Evolutionary conservation across 2,888 invertebrate genomes (phyloP), one percentile per base, ranked within the genome.

Genomic region (Oscheius sp.): DNA sequence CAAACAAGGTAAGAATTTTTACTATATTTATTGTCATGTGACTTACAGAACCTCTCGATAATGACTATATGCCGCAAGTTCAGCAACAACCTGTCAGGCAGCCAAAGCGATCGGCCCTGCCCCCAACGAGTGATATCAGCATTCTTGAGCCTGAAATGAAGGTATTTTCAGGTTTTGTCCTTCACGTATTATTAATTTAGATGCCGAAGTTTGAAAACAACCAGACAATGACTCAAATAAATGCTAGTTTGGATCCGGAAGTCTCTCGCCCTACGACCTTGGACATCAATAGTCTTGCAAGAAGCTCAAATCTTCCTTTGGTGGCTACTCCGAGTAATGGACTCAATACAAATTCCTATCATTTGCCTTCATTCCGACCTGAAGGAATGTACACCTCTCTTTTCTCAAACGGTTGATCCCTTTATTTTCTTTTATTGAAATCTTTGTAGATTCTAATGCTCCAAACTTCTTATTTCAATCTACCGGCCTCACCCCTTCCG

Each of bases 401-500:
- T 28, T 59, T 44, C 44, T 41, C 44, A 59, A 30, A 30, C n/a
- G n/a, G n/a, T n/a, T n/a, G n/a, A n/a, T n/a, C n/a, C n/a, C n/a
- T n/a, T 5, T 22, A 26, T 12, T 50, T n/a, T 30, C 14, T 22
- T 24, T 50, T 26, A 26, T 44, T 45, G 14, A n/a, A n/a, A n/a
- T n/a, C n/a, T 62, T 41, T 28, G 8, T 4, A 47, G 47, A 22
- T 20, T 12, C 3, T 22, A 24, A 24, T 24, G 20, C 47, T 22
- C 24, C 22, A 14, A 6, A 71, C 20, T 63, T 73, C 22, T 44
- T 51, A 14, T 72, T 67, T 24, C 51, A 50, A 49, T 33, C 38
- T 56, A 77, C 77, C 12, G 77, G 77, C 0, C 56, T 77, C 20
- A 77, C 77, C 2, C 77, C 77, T 8, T 74, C 74, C 28, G 72